Base-by-base conservation (phyloP, 1,140 invertebrate genomes). In the Papilio polyxenes region DNA sequence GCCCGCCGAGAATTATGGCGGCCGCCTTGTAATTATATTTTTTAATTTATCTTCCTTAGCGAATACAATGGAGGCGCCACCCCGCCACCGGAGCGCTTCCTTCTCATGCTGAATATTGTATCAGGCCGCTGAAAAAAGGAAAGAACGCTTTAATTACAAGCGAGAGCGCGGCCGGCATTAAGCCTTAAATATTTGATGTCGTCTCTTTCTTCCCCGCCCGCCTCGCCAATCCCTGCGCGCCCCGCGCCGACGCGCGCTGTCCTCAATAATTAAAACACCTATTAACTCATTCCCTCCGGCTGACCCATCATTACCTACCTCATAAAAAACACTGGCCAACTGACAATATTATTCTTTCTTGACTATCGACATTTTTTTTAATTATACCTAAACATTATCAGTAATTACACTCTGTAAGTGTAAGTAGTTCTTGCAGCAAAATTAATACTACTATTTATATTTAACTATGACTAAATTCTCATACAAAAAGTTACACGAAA, bases 31-130 rank as follows among this genome's bases (percentile, higher is more conserved):
- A 95, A 95, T 95, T 95, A 95, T 95, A 95, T 95, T 95, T 95
- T 95, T 95, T 95, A 95, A 95, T 95, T 95, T 95, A 95, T 95
- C 94, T 95, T 95, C 94, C 94, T 95, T 95, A 95, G 94, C 92
- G 92, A 93, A 93, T 93, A 95, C 93, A 95, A 94, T 93, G 92
- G 92, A 93, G 93, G 93, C 92, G 92, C 93, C 93, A 92, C 92
- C 93, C 92, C 88, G 92, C 93, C 89, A 92, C 91, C 92, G 89
- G 85, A 92, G 89, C 91, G 90, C 92, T 93, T 94, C 92, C 92
- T 94, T 93, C 93, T 93, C 92, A 91, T 94, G 91, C 92, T 93
- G 93, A 94, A 94, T 94, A 94, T 93, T 93, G 93, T 93, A 93
- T 94, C 92, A 92, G 93, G 91, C 93, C 90, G 90, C 92, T 94